phyloP scores from a whole-genome alignment of 2,888 invertebrate genomes.

The Synergus gifuensis region DNA sequence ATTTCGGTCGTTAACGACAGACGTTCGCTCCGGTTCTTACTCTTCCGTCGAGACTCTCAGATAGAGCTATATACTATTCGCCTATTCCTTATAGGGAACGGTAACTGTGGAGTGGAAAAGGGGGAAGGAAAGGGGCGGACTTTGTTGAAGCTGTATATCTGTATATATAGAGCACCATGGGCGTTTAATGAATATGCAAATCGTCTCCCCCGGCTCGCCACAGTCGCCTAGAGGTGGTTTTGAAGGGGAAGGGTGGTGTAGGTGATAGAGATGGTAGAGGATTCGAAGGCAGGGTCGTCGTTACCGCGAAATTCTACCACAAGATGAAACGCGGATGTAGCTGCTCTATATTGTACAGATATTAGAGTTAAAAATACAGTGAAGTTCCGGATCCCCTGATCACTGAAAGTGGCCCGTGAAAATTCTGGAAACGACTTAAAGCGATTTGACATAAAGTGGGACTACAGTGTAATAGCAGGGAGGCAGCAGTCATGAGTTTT shows the following conservation, averaged over 20 bases:
- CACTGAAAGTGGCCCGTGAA: too few relatives aligned
- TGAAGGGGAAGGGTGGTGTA: too few relatives aligned
- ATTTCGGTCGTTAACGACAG: conserved; percentile 73
- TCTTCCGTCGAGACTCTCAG: conserved; percentile 55
- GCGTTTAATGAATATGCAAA: conserved; percentile 76
- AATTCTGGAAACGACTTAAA: too few relatives aligned
- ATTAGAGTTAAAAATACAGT: too few relatives aligned
- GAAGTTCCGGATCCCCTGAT: too few relatives aligned
- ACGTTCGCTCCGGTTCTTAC: conserved; percentile 56
- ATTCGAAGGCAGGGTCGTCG: not conserved
- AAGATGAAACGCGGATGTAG: not conserved
- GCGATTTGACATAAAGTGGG: too few relatives aligned
- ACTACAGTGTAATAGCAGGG: too few relatives aligned
- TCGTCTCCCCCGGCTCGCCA: conserved; percentile 64
- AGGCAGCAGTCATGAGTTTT: too few relatives aligned
- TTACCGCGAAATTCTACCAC: not conserved
- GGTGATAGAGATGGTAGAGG: not conserved
- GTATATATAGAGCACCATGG: conserved; percentile 54
- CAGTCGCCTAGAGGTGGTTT: conserved; percentile 58
- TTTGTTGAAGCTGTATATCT: not conserved
- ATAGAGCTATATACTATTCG: conserved; percentile 33
- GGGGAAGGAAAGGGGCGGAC: not conserved
- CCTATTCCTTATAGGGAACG: conserved; percentile 27
- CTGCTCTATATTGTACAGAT: too few relatives aligned
- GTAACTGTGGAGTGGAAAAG: not conserved